Evolutionary conservation across 1,140 invertebrate species (phyloP).

Genomic region (Wiebesia pumilae): DNA sequence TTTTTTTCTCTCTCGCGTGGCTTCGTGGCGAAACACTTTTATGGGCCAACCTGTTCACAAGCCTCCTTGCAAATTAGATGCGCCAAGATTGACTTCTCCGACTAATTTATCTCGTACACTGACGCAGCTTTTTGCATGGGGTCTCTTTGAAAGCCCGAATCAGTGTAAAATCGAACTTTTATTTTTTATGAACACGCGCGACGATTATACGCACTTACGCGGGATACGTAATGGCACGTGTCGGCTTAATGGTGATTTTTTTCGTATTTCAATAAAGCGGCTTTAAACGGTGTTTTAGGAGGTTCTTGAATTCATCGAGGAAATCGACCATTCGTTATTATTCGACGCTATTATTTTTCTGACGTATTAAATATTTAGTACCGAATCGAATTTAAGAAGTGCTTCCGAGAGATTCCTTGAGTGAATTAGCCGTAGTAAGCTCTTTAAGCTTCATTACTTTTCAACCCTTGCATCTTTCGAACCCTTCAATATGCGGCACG

Average conservation of each 20-base stretch:
- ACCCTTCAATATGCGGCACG: not conserved
- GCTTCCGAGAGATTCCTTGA: not conserved
- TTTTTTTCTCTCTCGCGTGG: not conserved
- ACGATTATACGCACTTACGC: not conserved
- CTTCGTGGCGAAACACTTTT: not conserved
- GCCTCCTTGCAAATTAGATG: not conserved
- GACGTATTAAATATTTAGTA: not conserved
- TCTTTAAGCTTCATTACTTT: not conserved
- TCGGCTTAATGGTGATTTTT: not conserved
- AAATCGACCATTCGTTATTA: not conserved
- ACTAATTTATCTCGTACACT: not conserved
- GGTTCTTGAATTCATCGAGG: not conserved
- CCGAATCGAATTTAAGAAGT: not conserved
- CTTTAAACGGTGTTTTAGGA: not conserved
- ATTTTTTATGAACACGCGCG: not conserved
- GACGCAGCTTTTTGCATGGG: too few relatives aligned
- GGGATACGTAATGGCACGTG: not conserved
- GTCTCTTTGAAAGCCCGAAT: too few relatives aligned
- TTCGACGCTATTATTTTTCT: not conserved
- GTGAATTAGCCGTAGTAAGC: not conserved
- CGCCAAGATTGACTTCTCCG: not conserved
- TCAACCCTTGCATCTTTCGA: not conserved
- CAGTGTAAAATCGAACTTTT: too few relatives aligned
- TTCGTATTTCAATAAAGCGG: not conserved
- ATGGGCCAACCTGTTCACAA: not conserved